Percentiles rank a stretch among this genome's conserved stretches.
Evolutionary conservation across 2,888 invertebrate genomes (phyloP).

Genomic region (Himalopsyche tibetana): DNA sequence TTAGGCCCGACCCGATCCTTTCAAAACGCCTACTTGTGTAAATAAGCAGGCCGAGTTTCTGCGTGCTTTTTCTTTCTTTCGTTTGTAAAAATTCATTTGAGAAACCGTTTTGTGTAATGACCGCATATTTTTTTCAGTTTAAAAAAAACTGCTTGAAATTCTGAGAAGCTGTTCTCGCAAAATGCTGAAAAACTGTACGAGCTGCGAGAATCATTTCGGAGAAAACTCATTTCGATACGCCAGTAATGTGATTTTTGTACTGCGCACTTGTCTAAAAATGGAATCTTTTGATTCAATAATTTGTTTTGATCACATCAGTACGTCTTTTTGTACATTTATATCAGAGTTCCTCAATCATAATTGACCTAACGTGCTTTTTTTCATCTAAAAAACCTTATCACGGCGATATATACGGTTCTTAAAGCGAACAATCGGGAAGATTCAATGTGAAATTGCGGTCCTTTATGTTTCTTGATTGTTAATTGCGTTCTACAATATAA

Average conservation of each 20-base stretch:
- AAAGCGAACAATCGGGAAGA: too few species aligned
- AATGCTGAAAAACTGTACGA: not conserved
- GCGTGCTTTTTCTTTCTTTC: slow-evolving; percentile 1
- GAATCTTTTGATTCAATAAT: too few species aligned
- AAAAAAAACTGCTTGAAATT: slow-evolving; percentile 33
- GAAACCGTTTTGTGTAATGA: slow-evolving; percentile 6
- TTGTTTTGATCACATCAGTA: too few species aligned
- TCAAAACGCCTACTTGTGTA: not conserved
- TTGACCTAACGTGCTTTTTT: too few species aligned
- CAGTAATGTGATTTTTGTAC: not conserved
- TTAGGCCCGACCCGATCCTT: not conserved
- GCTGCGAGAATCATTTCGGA: not conserved
- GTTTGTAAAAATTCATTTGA: not conserved
- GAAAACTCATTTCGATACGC: not conserved
- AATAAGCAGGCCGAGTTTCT: slow-evolving; percentile 1
- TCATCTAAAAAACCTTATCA: too few species aligned
- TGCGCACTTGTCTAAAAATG: not conserved
- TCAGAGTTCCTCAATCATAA: too few species aligned
- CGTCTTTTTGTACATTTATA: too few species aligned
- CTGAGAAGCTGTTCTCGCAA: not conserved
- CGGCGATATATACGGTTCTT: too few species aligned
- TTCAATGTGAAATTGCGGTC: too few species aligned
- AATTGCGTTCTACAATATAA: too few species aligned
- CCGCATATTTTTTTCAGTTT: slow-evolving; percentile 30
- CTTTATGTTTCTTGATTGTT: too few species aligned